Evolutionary conservation across 2,797 vertebrate genomes (phyloP).

Genomic region (Poecilia gillii): DNA sequence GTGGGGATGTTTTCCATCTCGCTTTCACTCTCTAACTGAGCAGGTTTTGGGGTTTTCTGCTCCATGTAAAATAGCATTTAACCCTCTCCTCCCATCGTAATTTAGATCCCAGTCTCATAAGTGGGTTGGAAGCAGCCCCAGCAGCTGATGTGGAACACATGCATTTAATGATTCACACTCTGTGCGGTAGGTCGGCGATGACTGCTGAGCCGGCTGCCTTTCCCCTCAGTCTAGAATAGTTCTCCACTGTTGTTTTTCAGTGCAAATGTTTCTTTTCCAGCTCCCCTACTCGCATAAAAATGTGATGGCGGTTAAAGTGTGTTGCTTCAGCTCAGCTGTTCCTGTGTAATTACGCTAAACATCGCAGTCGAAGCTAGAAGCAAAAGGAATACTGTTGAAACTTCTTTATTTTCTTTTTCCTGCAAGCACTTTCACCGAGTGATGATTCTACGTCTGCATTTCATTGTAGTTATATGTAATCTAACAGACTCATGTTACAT

Average conservation of each 20-base stretch:
- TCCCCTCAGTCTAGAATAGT: slow-evolving; percentile 56
- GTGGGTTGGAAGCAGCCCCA: slow-evolving; percentile 68
- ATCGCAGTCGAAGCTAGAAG: slow-evolving; percentile 12
- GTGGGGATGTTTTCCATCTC: slow-evolving; percentile 17
- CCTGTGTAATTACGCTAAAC: slow-evolving; percentile 26
- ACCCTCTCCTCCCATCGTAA: slow-evolving; percentile 56
- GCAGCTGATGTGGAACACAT: slow-evolving; percentile 81
- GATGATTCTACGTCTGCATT: background rate
- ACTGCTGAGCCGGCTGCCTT: slow-evolving; percentile 66
- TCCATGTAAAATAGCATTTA: slow-evolving; percentile 61
- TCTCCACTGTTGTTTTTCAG: slow-evolving; percentile 43
- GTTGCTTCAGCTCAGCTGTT: slow-evolving; percentile 47
- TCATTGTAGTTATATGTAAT: background rate
- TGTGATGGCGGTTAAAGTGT: slow-evolving; percentile 36
- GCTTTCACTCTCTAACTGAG: slow-evolving; percentile 36
- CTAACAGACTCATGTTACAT: slow-evolving; percentile 4
- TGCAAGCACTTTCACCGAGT: slow-evolving; percentile 2
- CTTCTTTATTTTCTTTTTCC: slow-evolving; percentile 5
- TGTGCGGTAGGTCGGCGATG: slow-evolving; percentile 75
- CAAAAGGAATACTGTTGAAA: slow-evolving; percentile 1
- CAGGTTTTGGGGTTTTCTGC: slow-evolving; percentile 62
- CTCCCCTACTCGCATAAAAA: slow-evolving; percentile 44
- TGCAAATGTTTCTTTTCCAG: slow-evolving; percentile 15
- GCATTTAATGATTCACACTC: slow-evolving; percentile 80
- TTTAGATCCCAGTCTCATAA: slow-evolving; percentile 70